phyloP scores from a whole-genome alignment of 2,888 invertebrate species.

The Drosophila yooni region DNA sequence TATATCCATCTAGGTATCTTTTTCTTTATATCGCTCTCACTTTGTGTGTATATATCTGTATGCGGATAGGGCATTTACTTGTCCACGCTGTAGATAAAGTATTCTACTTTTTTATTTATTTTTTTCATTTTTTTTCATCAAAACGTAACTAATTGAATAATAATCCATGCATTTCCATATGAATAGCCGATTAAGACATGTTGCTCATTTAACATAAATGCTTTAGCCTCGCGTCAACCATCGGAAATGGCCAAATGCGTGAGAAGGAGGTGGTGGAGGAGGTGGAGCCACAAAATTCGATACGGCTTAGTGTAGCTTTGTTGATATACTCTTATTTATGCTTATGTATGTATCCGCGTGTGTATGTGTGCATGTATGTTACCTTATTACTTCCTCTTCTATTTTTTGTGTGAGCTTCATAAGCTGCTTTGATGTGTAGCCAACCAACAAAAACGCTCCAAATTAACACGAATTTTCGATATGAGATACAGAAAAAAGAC shows the following conservation, averaged over 20 bases:
- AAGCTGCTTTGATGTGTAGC: constrained; percentile 18
- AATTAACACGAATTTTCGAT: constrained; percentile 52
- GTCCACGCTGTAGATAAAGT: constrained; percentile 24
- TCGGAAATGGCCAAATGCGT: constrained; percentile 48
- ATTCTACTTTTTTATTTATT: constrained; percentile 52
- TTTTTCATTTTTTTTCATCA: constrained; percentile 42
- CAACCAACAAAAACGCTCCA: constrained; percentile 26
- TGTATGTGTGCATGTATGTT: constrained; percentile 7
- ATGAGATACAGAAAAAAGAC: background rate
- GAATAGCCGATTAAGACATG: constrained; percentile 77
- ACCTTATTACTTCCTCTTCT: constrained; percentile 15
- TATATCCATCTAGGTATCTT: constrained; percentile 45
- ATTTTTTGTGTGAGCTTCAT: constrained; percentile 13
- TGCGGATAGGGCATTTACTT: constrained; percentile 32
- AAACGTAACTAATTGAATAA: constrained; percentile 78
- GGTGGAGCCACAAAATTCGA: constrained; percentile 29
- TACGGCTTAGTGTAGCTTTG: constrained; percentile 43
- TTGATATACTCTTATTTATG: constrained; percentile 14
- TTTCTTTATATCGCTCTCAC: background rate
- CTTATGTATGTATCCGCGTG: background rate
- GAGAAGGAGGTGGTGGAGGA: constrained; percentile 7
- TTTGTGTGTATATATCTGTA: constrained; percentile 39
- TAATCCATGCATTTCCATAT: constrained; percentile 76
- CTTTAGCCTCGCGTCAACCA: constrained; percentile 42
- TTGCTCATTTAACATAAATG: constrained; percentile 69